Base-by-base conservation (phyloP, 2,113 vertebrate genomes). In the Nothobranchius kuhntae region DNA sequence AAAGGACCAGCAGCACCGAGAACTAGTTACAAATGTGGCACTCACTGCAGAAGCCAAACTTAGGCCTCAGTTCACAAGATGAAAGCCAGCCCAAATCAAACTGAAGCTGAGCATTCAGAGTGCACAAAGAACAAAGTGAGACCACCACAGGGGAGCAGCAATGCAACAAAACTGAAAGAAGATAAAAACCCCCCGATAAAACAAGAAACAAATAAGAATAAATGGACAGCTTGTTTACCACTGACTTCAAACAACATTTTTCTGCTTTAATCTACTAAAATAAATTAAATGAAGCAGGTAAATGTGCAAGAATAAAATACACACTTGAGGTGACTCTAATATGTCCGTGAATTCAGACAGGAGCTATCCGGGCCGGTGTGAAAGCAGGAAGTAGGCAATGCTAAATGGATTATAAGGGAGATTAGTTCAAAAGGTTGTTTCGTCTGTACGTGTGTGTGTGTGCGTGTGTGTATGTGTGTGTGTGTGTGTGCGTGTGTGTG, bases 321-420 rank as follows among this genome's bases (percentile, higher is more conserved):
- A 64, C n/a, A 21, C 57, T 36, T 24, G 35, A n/a, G 40, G 46
- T 46, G 14, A 56, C 30, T 53, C 9, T 47, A 55, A 65, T 53
- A 71, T 64, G 53, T 42, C 47, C 8, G 42, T 72, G 66, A n/a
- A 51, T 69, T 78, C 69, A 83, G 71, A 78, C 71, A 78, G 62
- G 70, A 74, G 63, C 56, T 70, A 81, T 73, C 78, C 76, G 71
- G 21, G 60, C 53, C 54, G 48, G 53, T 69, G 66, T 79, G 70
- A 67, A 66, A 68, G 72, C 47, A 47, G 47, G 44, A 78, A 52
- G 58, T 60, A 77, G 69, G 83, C 66, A 61, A 66, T 35, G 4
- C 35, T 67, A 80, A 77, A 63, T 73, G 75, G 74, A 83, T 84
- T 77, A 77, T 75, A 84, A 65, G n/a, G 48, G 66, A 77, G 68